Conservation (phyloP, 1,140 invertebrate species). For the Listronotus bonariensis region DNA sequence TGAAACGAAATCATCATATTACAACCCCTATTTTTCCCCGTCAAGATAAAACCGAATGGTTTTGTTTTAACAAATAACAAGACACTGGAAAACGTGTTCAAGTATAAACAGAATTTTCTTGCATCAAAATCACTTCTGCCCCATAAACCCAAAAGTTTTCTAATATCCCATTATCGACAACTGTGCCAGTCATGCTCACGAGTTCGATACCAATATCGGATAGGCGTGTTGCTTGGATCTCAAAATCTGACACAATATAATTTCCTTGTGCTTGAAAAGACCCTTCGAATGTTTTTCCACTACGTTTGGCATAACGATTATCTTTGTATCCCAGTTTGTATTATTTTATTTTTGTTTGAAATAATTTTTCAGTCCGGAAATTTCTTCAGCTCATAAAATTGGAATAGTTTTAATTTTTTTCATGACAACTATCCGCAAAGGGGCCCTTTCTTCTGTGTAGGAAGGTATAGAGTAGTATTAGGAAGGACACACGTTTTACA, state of each 20-base stretch:
- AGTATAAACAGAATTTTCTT: conserved; percentile 35
- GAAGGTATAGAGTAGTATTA: too few relatives aligned
- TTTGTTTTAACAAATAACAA: conserved; percentile 4
- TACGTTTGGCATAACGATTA: conserved; percentile 35
- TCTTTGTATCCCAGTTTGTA: conserved; percentile 5
- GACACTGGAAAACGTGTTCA: conserved; percentile 6
- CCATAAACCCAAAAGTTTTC: conserved; percentile 39
- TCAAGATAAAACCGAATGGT: too few relatives aligned
- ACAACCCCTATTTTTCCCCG: too few relatives aligned
- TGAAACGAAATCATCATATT: too few relatives aligned
- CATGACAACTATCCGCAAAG: too few relatives aligned
- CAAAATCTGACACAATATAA: conserved; percentile 38
- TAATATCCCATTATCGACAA: conserved; percentile 42
- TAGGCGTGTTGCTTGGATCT: conserved; percentile 32
- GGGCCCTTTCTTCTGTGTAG: too few relatives aligned
- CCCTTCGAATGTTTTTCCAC: conserved; percentile 32
- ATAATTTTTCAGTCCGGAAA: too few relatives aligned
- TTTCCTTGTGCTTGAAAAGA: conserved; percentile 29
- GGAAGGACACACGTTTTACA: too few relatives aligned
- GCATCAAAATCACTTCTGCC: conserved; percentile 36
- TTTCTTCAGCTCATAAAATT: too few relatives aligned
- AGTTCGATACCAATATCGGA: conserved; percentile 29
- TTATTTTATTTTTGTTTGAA: conserved; percentile 6
- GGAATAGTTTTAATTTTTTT: too few relatives aligned
- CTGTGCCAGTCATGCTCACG: conserved; percentile 39